A percentile compares a stretch with the other conserved stretches of the same genome.
Conservation (phyloP, 2,888 invertebrate species). For the Gastracanthus pulcherrimus region DNA sequence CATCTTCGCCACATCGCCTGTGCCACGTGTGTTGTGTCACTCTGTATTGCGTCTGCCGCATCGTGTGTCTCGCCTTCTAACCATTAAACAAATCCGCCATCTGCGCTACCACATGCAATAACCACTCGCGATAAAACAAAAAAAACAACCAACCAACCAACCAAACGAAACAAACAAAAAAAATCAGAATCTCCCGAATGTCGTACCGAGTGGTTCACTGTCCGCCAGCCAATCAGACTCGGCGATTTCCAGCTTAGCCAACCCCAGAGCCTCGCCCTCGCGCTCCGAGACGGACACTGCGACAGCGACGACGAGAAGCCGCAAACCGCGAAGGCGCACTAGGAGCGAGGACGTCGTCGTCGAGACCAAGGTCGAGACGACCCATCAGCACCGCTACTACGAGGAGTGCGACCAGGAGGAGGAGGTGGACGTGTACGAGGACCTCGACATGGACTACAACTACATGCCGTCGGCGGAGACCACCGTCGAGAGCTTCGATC, state of each 20-base stretch:
- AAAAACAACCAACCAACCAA: slow-evolving; percentile 36
- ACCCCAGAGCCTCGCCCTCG: slow-evolving; percentile 33
- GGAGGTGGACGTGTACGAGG: slow-evolving; percentile 7
- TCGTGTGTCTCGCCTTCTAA: slow-evolving; percentile 36
- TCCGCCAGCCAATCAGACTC: slow-evolving; percentile 72
- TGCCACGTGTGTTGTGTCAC: slow-evolving; percentile 12
- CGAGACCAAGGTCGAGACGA: not conserved
- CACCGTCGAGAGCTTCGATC: slow-evolving; percentile 53
- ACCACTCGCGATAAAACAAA: slow-evolving; percentile 23
- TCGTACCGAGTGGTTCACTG: slow-evolving; percentile 64
- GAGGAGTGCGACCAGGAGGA: not conserved
- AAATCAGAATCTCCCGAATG: slow-evolving; percentile 67
- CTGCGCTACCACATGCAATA: slow-evolving; percentile 18
- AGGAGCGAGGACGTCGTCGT: slow-evolving; percentile 30
- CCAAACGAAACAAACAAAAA: slow-evolving; percentile 36
- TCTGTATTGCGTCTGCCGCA: slow-evolving; percentile 24
- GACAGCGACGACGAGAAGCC: not conserved
- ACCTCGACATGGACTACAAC: not conserved
- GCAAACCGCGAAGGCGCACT: slow-evolving; percentile 30
- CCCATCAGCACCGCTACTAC: not conserved
- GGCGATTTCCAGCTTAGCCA: slow-evolving; percentile 75
- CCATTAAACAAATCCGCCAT: slow-evolving; percentile 22
- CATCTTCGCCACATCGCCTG: slow-evolving; percentile 51
- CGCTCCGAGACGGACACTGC: slow-evolving; percentile 41
- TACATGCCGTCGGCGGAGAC: slow-evolving; percentile 50